Conservation (phyloP, 1,140 invertebrate species). For the Sitodiplosis mosellana region DNA sequence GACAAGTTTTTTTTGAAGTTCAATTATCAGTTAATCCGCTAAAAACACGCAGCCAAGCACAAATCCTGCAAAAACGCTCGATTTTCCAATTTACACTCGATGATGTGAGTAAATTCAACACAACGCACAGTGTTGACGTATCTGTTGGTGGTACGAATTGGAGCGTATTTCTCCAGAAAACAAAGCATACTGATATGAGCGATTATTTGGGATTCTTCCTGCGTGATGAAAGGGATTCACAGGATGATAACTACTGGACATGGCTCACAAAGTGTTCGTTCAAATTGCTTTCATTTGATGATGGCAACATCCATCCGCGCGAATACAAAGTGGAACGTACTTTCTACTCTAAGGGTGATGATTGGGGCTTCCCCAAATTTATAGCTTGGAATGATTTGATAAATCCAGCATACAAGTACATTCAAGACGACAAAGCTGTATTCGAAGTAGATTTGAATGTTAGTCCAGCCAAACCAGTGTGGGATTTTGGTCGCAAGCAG, state of each 20-base stretch:
- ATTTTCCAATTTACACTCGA: neutral
- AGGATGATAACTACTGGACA: neutral
- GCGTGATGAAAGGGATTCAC: too few species aligned
- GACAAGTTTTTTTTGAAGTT: neutral
- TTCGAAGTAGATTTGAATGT: neutral
- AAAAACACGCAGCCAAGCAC: neutral
- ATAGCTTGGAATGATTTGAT: neutral
- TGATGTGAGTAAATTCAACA: neutral
- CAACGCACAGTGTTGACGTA: neutral
- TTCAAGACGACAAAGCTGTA: neutral
- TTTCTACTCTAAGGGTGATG: neutral
- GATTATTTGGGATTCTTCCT: neutral
- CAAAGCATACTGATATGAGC: too few species aligned
- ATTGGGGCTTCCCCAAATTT: neutral
- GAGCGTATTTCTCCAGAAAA: neutral
- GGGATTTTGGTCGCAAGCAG: slow-evolving; percentile 8
- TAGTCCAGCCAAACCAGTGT: neutral
- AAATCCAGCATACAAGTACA: neutral
- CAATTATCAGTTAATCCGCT: neutral
- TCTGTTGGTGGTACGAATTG: neutral
- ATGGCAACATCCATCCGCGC: neutral
- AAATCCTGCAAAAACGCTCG: neutral
- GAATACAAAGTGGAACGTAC: neutral
- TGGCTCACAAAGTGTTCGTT: neutral
- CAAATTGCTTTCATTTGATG: neutral